Percentiles rank a stretch among this genome's conserved stretches.
These are phyloP conservation scores for mouse (Mus musculus) DNA, from an alignment of 2,113 vertebrate species.

Conservation along the genomic window GRCm39 chr1:79108001-79108500, in stretches of 20 bases:
- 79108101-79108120: not conserved
- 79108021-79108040: constrained; percentile 13
- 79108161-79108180: not conserved
- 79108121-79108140: not conserved
- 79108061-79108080: not conserved
- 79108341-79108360: not conserved
- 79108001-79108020: not conserved
- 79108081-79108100: not conserved
- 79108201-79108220: not conserved
- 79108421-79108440: not conserved
- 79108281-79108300: not conserved
- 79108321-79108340: not conserved
- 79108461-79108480: not conserved
- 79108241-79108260: not conserved
- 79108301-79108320: not conserved
- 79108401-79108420: not conserved
- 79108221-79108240: not conserved
- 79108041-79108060: not conserved
- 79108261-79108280: not conserved
- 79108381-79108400: not conserved
- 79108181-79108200: not conserved
- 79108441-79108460: not conserved
- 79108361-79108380: not conserved
- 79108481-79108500: not conserved
- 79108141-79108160: accelerated